These are phyloP conservation scores for Uloborus diversus DNA, from an alignment of 1,140 invertebrate genomes.

Conservation along the genomic window DNA sequence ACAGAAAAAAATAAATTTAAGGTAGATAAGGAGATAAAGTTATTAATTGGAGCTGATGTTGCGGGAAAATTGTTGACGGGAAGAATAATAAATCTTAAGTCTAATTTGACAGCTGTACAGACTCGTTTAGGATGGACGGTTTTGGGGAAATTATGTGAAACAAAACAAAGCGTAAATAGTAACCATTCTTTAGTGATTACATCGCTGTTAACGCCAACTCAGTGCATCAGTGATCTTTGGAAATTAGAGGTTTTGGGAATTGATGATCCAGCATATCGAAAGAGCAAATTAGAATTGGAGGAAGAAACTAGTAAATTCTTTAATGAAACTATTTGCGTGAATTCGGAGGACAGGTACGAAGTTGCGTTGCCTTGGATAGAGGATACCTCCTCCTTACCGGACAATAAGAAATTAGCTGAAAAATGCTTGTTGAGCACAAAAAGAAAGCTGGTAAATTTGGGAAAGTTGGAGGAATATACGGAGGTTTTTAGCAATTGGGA, in stretches of 20 bases:
- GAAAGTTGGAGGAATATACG: background rate
- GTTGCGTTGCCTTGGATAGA: background rate
- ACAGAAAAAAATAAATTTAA: background rate
- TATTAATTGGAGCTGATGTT: slow-evolving; percentile 7
- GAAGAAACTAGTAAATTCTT: slow-evolving; percentile 1
- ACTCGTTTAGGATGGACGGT: background rate
- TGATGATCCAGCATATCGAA: background rate
- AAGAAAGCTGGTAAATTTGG: background rate
- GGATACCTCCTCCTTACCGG: background rate
- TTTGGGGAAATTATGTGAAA: background rate
- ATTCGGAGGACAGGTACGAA: slow-evolving; percentile 18
- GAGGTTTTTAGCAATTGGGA: background rate
- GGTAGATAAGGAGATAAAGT: background rate
- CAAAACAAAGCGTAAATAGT: background rate
- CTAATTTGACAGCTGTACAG: background rate
- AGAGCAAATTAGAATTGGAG: slow-evolving; percentile 2
- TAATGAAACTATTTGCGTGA: background rate
- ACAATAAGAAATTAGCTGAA: background rate
- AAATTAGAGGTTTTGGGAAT: slow-evolving; percentile 11
- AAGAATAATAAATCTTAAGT: background rate
- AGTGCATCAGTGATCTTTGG: background rate
- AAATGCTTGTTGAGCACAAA: background rate
- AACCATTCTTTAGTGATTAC: background rate
- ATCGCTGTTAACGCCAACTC: background rate
- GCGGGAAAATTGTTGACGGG: slow-evolving; percentile 4